A percentile compares a stretch with the other conserved stretches of the same genome.
Evolutionary conservation across 2,888 invertebrate species (phyloP).

Genomic region (Salpingus planirostris): DNA sequence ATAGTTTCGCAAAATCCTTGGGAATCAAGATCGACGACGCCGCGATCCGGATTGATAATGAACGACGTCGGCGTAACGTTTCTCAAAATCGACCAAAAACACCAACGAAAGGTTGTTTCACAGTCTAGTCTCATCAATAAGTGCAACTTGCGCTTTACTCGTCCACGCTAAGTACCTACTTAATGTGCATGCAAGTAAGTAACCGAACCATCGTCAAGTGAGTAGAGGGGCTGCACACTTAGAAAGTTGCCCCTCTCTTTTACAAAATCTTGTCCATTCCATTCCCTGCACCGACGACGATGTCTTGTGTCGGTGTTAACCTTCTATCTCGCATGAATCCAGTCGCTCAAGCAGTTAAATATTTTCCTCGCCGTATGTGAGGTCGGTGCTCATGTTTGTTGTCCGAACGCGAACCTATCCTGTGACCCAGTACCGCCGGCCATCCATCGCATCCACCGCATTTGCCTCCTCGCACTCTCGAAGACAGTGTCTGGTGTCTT

Average conservation of each 20-base stretch:
- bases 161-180: too few species aligned
- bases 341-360: slow-evolving; percentile 20
- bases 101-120: slow-evolving; percentile 11
- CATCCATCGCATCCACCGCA: slow-evolving; percentile 19
- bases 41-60: too few species aligned
- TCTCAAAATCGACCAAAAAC: background rate
- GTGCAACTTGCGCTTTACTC: slow-evolving; percentile 16
- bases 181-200: too few species aligned
- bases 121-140: slow-evolving; percentile 16
- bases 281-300: slow-evolving; percentile 20
- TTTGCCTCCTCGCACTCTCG: slow-evolving; percentile 22
- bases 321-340: slow-evolving; percentile 30
- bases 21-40: slow-evolving; percentile 2
- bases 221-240: slow-evolving; percentile 23
- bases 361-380: background rate
- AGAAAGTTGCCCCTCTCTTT: slow-evolving; percentile 33
- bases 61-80: too few species aligned
- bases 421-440: slow-evolving; percentile 31
- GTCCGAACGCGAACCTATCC: background rate
- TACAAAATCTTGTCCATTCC: slow-evolving; percentile 16
- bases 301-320: slow-evolving; percentile 24
- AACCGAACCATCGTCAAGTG: too few species aligned
- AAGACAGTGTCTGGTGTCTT: slow-evolving; percentile 24
- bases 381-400: background rate
- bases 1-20: slow-evolving; percentile 6